These are phyloP conservation scores for Sarcophaga rosellei DNA, from an alignment of 2,888 invertebrate species.

Conservation along the genomic window DNA sequence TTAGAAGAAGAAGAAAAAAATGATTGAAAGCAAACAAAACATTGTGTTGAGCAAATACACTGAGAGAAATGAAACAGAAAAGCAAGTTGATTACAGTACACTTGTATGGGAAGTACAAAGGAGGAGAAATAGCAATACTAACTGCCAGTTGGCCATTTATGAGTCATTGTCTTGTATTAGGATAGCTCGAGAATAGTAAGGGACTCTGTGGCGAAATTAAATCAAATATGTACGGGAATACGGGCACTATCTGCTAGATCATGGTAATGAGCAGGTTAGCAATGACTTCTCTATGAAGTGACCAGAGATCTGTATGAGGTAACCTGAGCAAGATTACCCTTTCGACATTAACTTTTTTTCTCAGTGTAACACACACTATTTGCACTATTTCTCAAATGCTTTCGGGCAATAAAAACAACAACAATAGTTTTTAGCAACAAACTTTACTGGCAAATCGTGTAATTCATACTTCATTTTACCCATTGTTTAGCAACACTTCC, in stretches of 20 bases:
- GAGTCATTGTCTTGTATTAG: too few species aligned
- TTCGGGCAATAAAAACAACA: neutral
- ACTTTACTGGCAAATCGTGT: neutral
- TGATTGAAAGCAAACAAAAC: neutral
- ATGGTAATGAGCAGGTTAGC: too few species aligned
- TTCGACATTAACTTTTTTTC: neutral
- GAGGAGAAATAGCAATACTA: too few species aligned
- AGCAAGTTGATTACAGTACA: neutral
- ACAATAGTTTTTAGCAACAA: neutral
- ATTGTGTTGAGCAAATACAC: neutral
- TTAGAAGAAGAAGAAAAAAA: neutral
- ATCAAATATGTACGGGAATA: too few species aligned
- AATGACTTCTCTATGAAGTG: too few species aligned
- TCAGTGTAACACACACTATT: neutral
- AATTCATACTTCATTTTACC: slow-evolving; percentile 35
- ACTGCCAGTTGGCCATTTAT: neutral
- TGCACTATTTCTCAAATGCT: neutral
- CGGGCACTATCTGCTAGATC: too few species aligned
- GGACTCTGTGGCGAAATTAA: too few species aligned
- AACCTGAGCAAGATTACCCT: neutral
- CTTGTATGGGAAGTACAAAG: too few species aligned
- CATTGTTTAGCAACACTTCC: too few species aligned
- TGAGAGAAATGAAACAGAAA: slow-evolving; percentile 13
- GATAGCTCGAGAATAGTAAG: too few species aligned
- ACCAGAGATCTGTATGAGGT: too few species aligned